Base-by-base conservation (phyloP, 2,113 vertebrate species). In the Chrysochloris asiatica region DNA sequence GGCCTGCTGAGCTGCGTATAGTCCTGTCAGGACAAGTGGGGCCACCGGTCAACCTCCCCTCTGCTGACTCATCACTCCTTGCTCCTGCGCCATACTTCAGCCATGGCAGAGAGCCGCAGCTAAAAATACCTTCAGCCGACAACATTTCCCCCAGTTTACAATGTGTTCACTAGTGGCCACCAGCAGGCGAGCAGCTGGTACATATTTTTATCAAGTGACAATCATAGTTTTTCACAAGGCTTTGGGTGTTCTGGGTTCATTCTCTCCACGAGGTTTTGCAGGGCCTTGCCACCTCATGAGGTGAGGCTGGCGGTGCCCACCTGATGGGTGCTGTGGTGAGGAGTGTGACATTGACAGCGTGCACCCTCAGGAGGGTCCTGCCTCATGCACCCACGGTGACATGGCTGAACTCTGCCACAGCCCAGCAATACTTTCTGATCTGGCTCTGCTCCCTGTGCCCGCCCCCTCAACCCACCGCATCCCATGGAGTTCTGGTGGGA, bases 41-140 rank as follows among this genome's bases (percentile, higher is more conserved):
- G 24, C 36, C 67, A 4, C 3, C 11, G 24, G 0, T 1, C 28
- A 26, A 19, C n/a, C 65, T 2, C 0, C 8, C 26, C 7, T 8
- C 76, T n/a, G 82, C 93, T 89, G 93, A 92, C 69, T 86, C 86
- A 86, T 0, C 2, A 86, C 6, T 28, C 75, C 9, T 2, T 6
- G 71, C 90, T 43, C 21, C 59, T 59, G 86, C 78, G 83, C 78
- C 48, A 30, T 73, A n/a, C 79, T 87, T 73, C 63, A 67, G n/a
- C 63, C 69, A 22, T 2, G 8, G 72, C 21, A 33, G 24, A 54
- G 41, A 69, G 72, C 43, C 16, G 30, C 83, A 26, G 54, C 89
- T 73, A 86, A 89, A 89, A 87, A 89, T 52, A 83, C 30, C 77
- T 41, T 22, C 24, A 2, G 11, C 89, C 48, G 2, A 24, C 54